Evolutionary conservation across 2,113 vertebrate genomes (phyloP).

Genomic region (Heteronetta atricapilla): DNA sequence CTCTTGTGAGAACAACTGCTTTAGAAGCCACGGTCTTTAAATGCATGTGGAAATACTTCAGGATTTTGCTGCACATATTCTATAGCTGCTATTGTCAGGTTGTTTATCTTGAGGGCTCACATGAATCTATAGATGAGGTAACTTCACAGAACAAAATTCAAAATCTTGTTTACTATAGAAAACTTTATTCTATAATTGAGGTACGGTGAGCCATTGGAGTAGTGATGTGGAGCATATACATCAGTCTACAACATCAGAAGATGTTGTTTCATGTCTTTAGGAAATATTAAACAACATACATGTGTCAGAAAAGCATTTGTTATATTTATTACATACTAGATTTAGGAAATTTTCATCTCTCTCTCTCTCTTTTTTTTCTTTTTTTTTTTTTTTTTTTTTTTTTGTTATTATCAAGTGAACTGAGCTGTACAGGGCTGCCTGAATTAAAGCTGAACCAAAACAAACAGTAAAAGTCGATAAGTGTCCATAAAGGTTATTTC

Average conservation of each 20-base stretch:
- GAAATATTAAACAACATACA: not conserved
- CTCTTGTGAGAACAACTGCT: not conserved
- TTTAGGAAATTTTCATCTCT: not conserved
- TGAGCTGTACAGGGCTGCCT: not conserved
- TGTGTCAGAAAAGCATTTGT: not conserved
- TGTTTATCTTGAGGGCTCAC: not conserved
- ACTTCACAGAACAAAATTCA: not conserved
- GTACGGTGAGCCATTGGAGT: not conserved
- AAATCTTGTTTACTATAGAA: not conserved
- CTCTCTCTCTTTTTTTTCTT: not conserved
- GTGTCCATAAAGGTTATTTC: not conserved
- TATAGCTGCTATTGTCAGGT: not conserved
- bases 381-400: not conserved
- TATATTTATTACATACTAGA: not conserved
- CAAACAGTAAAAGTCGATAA: not conserved
- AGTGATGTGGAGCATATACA: not conserved
- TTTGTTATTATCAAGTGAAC: not conserved
- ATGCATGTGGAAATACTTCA: not conserved
- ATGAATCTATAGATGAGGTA: not conserved
- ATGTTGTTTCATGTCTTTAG: not conserved
- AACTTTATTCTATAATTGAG: not conserved
- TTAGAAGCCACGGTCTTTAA: not conserved
- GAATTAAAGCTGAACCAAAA: constrained; percentile 19
- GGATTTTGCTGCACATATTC: not conserved
- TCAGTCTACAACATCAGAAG: not conserved